Evolutionary conservation across 2,797 vertebrate genomes (phyloP).

Genomic region (Adrianichthys oophorus): DNA sequence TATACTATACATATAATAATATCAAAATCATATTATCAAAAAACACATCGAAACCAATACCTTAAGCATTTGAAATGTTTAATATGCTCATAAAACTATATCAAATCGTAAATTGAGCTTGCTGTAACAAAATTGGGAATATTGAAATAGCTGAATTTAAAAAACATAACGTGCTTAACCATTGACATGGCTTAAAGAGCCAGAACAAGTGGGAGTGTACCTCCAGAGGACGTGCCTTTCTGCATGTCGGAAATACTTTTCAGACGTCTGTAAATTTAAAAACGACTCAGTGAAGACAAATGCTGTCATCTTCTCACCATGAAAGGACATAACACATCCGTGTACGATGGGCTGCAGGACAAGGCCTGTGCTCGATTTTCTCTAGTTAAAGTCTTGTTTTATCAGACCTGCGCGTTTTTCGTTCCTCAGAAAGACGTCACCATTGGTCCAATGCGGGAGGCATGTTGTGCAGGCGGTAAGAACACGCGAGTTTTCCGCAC

Average conservation of each 20-base stretch:
- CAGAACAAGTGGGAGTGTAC: constrained; percentile 52
- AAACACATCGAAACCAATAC: too few species aligned
- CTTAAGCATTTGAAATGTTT: too few species aligned
- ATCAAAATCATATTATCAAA: too few species aligned
- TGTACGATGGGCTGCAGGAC: constrained; percentile 16
- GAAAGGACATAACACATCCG: constrained; percentile 9
- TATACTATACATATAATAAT: too few species aligned
- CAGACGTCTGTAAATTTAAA: not conserved
- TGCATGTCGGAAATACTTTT: constrained; percentile 5
- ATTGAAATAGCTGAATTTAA: not conserved
- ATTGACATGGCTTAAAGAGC: constrained; percentile 1
- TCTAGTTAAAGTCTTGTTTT: constrained; percentile 35
- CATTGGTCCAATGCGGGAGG: not conserved
- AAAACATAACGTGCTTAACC: not conserved
- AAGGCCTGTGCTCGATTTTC: constrained; percentile 28
- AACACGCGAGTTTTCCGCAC: not conserved
- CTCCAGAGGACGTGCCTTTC: constrained; percentile 43
- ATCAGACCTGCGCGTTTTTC: constrained; percentile 18
- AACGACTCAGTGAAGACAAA: not conserved
- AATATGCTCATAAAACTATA: too few species aligned
- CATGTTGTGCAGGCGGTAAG: constrained; percentile 17
- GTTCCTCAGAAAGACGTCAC: constrained; percentile 12
- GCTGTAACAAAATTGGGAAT: too few species aligned
- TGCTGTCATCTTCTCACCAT: constrained; percentile 42
- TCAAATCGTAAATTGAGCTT: too few species aligned